Evolutionary conservation across 2,888 invertebrate genomes (phyloP), one percentile per base, ranked within the genome.

Genomic region (Trimorus sp.): DNA sequence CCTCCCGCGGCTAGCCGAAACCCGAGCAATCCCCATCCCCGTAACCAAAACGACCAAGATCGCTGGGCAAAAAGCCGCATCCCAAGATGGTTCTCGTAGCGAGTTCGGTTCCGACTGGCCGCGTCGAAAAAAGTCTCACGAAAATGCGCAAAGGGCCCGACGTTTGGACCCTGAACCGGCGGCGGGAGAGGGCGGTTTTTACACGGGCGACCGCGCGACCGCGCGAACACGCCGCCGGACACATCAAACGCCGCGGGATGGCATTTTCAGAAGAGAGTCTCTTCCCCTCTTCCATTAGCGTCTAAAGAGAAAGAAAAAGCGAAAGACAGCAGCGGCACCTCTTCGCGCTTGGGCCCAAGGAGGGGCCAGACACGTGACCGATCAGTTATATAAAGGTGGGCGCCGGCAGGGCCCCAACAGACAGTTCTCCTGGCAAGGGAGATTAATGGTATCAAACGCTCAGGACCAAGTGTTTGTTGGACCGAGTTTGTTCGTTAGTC

Each of bases 331-430:
- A 80, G n/a, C 70, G 78, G 84, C 78, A 80, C 84, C 81, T 76
- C 83, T 86, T 85, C 86, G 76, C 78, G 80, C 85, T n/a, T n/a
- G 82, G 49, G 74, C 74, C 84, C 82, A 83, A 85, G 83, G 85
- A 85, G 88, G 89, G 88, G 88, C 84, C 87, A 73, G 86, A 87
- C 91, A 91, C 91, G 91, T 91, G 91, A 91, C 90, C 91, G 88
- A 89, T 90, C 88, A 89, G 89, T 91, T 91, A 91, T 92, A 92
- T 91, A 92, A 91, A 91, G 90, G 89, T 89, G 88, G 86, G 88
- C 85, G 88, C 91, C 87, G 89, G 89, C 90, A 88, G 89, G 89
- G 87, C 87, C 88, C 89, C 88, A 90, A 91, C 90, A 89, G 90
- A 91, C 83, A 76, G 79, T 84, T 89, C 87, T 90, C 88, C 88